phyloP scores from a whole-genome alignment of 2,113 vertebrate species.

The Cynopterus brachyotis region DNA sequence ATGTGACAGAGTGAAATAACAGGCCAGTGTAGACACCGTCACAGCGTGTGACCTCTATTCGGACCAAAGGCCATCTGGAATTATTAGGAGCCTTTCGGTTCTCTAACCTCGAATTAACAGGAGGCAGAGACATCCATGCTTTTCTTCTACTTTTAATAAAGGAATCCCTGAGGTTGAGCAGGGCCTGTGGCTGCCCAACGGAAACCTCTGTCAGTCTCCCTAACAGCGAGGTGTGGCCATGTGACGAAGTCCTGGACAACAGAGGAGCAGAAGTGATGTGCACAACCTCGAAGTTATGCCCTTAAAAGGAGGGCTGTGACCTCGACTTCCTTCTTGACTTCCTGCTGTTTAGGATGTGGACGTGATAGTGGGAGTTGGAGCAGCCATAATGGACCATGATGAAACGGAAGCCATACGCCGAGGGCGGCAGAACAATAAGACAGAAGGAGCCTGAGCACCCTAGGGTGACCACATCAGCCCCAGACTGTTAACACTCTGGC shows the following conservation, averaged over 20 bases:
- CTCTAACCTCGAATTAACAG: constrained; percentile 47
- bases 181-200: not conserved
- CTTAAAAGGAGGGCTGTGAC: not conserved
- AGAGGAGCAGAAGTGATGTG: not conserved
- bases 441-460: rapidly evolving
- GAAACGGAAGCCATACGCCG: not conserved
- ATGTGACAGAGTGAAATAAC: not conserved
- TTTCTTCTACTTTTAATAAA: not conserved
- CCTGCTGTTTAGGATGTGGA: not conserved
- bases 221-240: not conserved
- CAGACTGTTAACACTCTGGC: not conserved
- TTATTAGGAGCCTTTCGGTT: not conserved
- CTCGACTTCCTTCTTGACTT: not conserved
- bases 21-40: not conserved
- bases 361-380: not conserved
- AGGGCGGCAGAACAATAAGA: not conserved
- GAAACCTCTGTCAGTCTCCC: not conserved
- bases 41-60: not conserved
- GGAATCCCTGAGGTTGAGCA: not conserved
- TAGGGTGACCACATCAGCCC: too few relatives aligned
- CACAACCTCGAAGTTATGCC: not conserved
- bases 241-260: not conserved
- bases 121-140: not conserved
- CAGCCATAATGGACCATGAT: not conserved
- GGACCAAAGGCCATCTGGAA: not conserved